Base-by-base conservation (phyloP, 1,140 invertebrate species). In the Antheraea mylitta region DNA sequence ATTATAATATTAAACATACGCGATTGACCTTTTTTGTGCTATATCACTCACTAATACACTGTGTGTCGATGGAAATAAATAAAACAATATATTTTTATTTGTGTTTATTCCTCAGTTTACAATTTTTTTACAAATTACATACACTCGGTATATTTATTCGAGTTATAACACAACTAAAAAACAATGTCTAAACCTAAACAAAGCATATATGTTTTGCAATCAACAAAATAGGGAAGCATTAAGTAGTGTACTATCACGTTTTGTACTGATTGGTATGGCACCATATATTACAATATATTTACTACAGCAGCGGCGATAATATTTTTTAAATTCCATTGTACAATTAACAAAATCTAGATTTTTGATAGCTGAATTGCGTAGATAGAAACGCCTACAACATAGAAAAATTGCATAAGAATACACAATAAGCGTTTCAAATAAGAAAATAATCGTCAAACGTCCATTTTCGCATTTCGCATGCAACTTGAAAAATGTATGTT, bases 71-170 rank as follows among this genome's bases (percentile, higher is more conserved):
- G 7, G 16, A 53, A 53, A 2, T 6, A 13, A 53, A 53, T 53
- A 53, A 53, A 53, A 53, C 45, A 53, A 9, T 16, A 13, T 16
- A 10, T 53, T 16, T 53, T 10, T 13, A 10, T 53, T 16, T 53
- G 4, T 6, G 0, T 53, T 53, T 53, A 53, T 53, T 53, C 38
- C 11, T 42, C 11, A 10, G 53, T 42, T 67, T 60, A 66, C 62
- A 71, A 67, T 59, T 59, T 38, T 71, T 45, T 61, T 66, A 71
- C 53, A 63, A 63, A 67, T 64, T 45, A 64, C 58, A 60, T 66
- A 71, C 45, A 53, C 16, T 53, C 45, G 4, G 38, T 42, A 68
- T 59, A 58, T 64, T 63, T 67, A 71, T 71, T 67, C 70, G 66
- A 71, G 66, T 64, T 16, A 53, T 10, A 7, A 53, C 11, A 53